Base-by-base conservation (phyloP, 2,888 invertebrate species). In the Anagyrus pseudococci region DNA sequence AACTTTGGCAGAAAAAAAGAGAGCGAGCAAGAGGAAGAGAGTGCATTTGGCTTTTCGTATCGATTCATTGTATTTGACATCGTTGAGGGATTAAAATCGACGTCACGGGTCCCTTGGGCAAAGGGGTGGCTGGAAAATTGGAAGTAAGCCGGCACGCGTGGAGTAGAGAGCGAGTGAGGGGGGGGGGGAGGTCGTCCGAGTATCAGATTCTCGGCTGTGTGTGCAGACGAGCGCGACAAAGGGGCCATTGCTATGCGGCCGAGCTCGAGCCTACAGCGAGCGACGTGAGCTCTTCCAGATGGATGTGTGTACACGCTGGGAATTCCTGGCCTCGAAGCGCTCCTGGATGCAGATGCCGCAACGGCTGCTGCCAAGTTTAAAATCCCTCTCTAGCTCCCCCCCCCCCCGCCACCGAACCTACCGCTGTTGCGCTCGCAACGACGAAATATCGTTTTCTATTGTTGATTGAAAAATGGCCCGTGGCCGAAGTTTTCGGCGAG, bases 11-110 rank as follows among this genome's bases (percentile, higher is more conserved):
- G 20, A 7, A 20, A 44, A 8, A 19, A 19, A 20, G 44, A 44
- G 44, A 44, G 22, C 19, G 20, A 3, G 20, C 19, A n/a, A 8
- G 37, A 37, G 15, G 8, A 37, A n/a, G n/a, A n/a, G n/a, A 37
- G 37, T 37, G n/a, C n/a, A 25, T 15, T 41, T 4, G 20, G 22
- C n/a, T 22, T n/a, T 13, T 10, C 22, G 7, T 26, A 58, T 58
- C 58, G 50, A 58, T 50, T 43, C 8, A 49, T 29, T 22, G 49
- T 17, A 59, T 25, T n/a, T 52, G 58, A 59, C 52, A 52, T 59
- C 33, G 50, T 47, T 40, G 26, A 47, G 29, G 41, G 48, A 54
- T 60, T 60, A 60, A 54, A 60, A 41, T 53, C 53, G 53, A 58
- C 48, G 41, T 50, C 50, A 20, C 20, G 46, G 4, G 20, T 23